A percentile compares a stretch with the other conserved stretches of the same genome.
phyloP scores from a whole-genome alignment of 2,113 vertebrate genomes.

The Centrocercus urophasianus region DNA sequence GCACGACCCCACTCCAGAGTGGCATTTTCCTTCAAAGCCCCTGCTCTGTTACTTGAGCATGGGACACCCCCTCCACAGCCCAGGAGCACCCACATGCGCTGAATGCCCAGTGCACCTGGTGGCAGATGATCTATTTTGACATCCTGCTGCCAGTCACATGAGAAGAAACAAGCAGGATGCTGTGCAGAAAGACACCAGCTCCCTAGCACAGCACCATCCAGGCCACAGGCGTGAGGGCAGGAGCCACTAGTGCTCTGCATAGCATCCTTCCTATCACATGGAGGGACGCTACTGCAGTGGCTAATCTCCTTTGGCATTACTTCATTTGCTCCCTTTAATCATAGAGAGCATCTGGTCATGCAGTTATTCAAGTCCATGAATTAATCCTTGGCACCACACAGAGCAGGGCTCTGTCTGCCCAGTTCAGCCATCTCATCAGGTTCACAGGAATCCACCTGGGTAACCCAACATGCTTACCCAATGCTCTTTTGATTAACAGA shows the following conservation, averaged over 20 bases:
- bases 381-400: not conserved
- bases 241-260: not conserved
- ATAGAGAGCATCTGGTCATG: slow-evolving; percentile 39
- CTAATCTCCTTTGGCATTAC: slow-evolving; percentile 53
- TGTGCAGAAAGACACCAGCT: not conserved
- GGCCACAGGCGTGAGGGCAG: not conserved
- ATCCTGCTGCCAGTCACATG: not conserved
- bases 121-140: not conserved
- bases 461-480: not conserved
- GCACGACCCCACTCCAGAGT: not conserved
- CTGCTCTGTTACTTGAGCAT: not conserved
- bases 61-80: not conserved
- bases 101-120: not conserved
- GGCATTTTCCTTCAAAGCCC: not conserved
- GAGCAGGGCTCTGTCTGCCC: not conserved
- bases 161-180: not conserved
- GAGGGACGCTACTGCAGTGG: slow-evolving; percentile 37
- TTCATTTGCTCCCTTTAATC: slow-evolving; percentile 68
- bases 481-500: not conserved
- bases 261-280: slow-evolving; percentile 43
- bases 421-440: not conserved
- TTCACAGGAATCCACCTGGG: not conserved
- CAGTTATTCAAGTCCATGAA: slow-evolving; percentile 47
- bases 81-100: not conserved
- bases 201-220: not conserved